Percentiles rank a stretch among this genome's conserved stretches.
phyloP scores from a whole-genome alignment of 2,113 vertebrate genomes.

The Thunnus thynnus region DNA sequence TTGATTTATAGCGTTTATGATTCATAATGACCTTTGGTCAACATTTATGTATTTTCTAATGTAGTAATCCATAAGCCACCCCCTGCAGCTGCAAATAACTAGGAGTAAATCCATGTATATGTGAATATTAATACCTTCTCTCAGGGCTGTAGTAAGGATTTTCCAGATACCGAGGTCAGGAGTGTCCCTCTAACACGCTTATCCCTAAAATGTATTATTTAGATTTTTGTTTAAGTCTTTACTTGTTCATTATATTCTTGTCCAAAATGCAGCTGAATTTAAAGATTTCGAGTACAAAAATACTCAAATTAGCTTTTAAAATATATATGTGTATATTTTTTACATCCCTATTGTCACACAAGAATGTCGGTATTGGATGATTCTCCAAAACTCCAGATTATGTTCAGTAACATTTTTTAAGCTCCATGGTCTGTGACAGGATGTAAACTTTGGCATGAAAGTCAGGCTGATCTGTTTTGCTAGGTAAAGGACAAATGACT shows the following conservation, averaged over 20 bases:
- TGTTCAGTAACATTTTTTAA: not conserved
- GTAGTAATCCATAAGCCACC: slow-evolving; percentile 12
- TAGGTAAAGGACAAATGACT: no score
- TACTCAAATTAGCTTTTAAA: no score
- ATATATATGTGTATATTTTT: no score
- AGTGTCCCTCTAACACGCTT: no score
- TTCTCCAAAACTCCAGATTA: not conserved
- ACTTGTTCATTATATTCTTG: no score
- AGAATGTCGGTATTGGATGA: not conserved
- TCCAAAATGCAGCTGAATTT: no score
- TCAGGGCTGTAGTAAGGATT: not conserved
- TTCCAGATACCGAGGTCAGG: not conserved
- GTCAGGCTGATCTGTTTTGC: no score
- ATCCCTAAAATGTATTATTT: not conserved
- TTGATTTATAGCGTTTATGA: slow-evolving; percentile 35
- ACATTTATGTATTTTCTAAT: slow-evolving; percentile 22
- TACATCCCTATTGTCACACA: no score
- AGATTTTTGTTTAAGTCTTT: not conserved
- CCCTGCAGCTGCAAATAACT: not conserved
- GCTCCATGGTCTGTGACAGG: not conserved
- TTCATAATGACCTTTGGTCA: slow-evolving; percentile 33
- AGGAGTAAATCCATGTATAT: not conserved
- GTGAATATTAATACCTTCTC: not conserved
- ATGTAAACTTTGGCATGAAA: no score
- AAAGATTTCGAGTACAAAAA: no score